Evolutionary conservation across 2,888 invertebrate genomes (phyloP), one percentile per base, ranked within the genome.

Genomic region (Cryptocheilus praepositus): DNA sequence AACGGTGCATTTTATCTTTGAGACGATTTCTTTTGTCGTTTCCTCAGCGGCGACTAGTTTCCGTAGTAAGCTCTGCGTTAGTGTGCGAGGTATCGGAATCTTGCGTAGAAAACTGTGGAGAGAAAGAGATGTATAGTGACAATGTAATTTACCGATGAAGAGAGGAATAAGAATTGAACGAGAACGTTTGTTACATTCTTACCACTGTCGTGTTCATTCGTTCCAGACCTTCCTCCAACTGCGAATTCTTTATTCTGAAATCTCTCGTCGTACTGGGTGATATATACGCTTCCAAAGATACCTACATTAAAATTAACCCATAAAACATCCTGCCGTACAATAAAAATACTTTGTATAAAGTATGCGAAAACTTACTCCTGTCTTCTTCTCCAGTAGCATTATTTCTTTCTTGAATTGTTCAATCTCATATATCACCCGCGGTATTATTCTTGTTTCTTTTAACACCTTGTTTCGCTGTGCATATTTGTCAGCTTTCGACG

Each of bases 231-330:
- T 92, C 90, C 67, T 90, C 89, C 25, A 93, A 75, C 64, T 91
- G 88, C 0, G 90, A 88, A 4, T 89, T 90, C 65, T 91, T 91
- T 70, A 93, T 91, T 68, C 92, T 89, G 84, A 93, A 94, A 88
- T 93, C 94, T 56, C 94, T 90, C 0, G 92, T 92, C 0, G 91
- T 91, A 11, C 93, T 93, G 80, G 92, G 88, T 0, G 93, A 92
- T 15, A 93, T 82, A 76, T 92, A 92, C 75, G 90, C 91, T 0
- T 85, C 81, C 56, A 89, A 74, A 11, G 85, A 82, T 36, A 86
- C 63, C 88, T 88, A 57, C 25, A 69, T 51, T 58, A 61, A 21
- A 60, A 64, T 8, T 56, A 68, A 70, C 36, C 46, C 3, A 43
- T 25, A 36, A 18, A 65, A 61, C 25, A 49, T 22, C 44, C n/a